These are phyloP conservation scores for Ancistrus triradiatus DNA, from an alignment of 2,113 vertebrate genomes.

Conservation along the genomic window DNA sequence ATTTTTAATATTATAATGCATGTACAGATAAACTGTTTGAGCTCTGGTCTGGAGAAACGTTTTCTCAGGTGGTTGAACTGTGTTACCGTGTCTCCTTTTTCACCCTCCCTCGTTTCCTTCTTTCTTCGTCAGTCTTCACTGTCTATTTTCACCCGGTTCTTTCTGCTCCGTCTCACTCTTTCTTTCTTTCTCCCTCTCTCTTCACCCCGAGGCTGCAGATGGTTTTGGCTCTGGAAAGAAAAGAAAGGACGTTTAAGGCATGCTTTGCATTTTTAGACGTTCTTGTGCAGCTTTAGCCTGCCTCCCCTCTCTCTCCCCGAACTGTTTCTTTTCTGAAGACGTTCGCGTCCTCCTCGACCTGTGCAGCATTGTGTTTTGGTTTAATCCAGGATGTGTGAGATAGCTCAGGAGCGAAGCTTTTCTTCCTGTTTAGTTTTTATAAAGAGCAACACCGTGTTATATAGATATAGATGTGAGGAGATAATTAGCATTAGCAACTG, in stretches of 20 bases:
- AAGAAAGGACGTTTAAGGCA: slow-evolving; percentile 60
- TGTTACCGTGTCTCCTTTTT: background rate
- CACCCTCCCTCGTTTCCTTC: background rate
- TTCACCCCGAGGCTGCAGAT: slow-evolving; percentile 55
- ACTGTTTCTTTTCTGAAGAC: slow-evolving; percentile 40
- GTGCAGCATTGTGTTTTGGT: slow-evolving; percentile 28
- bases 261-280: slow-evolving; percentile 69
- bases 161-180: slow-evolving; percentile 42
- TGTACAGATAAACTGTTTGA: too few species aligned
- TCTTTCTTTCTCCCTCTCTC: slow-evolving; percentile 20
- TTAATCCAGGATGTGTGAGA: too few species aligned
- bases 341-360: slow-evolving; percentile 38
- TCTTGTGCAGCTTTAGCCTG: slow-evolving; percentile 55
- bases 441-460: too few species aligned
- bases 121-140: background rate
- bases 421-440: too few species aligned
- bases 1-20: too few species aligned
- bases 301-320: slow-evolving; percentile 53
- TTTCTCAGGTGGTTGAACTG: too few species aligned
- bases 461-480: too few species aligned
- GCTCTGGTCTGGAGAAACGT: too few species aligned
- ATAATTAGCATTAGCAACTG: too few species aligned
- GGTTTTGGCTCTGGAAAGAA: slow-evolving; percentile 52
- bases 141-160: slow-evolving; percentile 3
- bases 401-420: too few species aligned